Conservation (phyloP, 2,797 vertebrate species). For the Cossypha caffra region DNA sequence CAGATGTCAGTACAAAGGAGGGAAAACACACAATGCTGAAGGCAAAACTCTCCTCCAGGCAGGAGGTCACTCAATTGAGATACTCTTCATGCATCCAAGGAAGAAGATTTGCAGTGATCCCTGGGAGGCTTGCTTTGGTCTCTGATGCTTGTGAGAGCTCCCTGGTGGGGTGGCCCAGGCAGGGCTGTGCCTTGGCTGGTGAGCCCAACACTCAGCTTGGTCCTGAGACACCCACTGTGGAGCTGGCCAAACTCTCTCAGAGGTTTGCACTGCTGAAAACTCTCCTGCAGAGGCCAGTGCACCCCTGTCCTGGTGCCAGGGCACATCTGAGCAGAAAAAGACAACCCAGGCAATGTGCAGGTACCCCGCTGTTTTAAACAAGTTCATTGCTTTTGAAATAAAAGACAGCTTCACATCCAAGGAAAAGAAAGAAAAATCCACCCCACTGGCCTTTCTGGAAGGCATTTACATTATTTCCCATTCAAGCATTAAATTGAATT, state of each 20-base stretch:
- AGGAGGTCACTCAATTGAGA: rapidly evolving
- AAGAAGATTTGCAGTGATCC: background rate
- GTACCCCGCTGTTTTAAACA: rapidly evolving
- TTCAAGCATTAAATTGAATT: constrained; percentile 24
- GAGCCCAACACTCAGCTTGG: background rate
- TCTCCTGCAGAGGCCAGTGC: rapidly evolving
- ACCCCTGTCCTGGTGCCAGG: background rate
- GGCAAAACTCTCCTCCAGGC: background rate
- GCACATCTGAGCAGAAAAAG: background rate
- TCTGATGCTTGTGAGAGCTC: rapidly evolving
- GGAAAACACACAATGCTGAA: background rate
- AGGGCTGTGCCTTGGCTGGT: background rate
- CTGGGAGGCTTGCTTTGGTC: background rate
- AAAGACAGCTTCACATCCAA: background rate
- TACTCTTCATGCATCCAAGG: background rate
- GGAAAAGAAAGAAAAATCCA: background rate
- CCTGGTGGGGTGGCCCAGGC: rapidly evolving
- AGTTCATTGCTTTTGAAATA: background rate
- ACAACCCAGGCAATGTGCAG: rapidly evolving
- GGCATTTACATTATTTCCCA: background rate
- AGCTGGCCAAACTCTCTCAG: background rate
- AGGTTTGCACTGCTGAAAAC: background rate
- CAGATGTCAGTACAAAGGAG: rapidly evolving
- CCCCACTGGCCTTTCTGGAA: background rate
- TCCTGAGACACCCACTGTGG: background rate